Evolutionary conservation across 2,888 invertebrate genomes (phyloP).

Genomic region (Agonopterix heracliana): DNA sequence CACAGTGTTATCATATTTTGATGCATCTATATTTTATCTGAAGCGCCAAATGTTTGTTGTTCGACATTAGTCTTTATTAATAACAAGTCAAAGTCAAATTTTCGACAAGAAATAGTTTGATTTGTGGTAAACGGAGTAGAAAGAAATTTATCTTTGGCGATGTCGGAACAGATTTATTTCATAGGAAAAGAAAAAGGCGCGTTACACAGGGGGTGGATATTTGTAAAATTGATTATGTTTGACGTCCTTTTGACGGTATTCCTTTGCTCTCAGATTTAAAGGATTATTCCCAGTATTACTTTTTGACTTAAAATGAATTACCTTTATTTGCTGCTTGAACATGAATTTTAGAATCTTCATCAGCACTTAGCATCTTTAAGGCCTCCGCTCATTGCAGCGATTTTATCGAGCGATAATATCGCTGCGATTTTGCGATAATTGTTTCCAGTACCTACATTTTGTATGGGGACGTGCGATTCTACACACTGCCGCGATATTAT

Average conservation of each 20-base stretch:
- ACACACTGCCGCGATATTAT: too few relatives aligned
- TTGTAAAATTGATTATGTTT: conserved; percentile 74
- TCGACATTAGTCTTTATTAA: too few relatives aligned
- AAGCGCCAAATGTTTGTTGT: background rate
- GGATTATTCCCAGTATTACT: conserved; percentile 4
- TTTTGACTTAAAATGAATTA: too few relatives aligned
- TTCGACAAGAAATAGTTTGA: background rate
- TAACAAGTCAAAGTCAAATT: background rate
- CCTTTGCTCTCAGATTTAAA: conserved; percentile 26
- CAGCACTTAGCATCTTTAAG: too few relatives aligned
- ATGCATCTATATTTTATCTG: background rate
- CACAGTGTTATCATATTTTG: conserved; percentile 61
- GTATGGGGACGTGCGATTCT: too few relatives aligned
- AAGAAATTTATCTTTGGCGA: conserved; percentile 23
- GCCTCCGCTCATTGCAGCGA: too few relatives aligned
- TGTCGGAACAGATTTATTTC: conserved; percentile 58
- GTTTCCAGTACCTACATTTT: too few relatives aligned
- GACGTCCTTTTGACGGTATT: conserved; percentile 60
- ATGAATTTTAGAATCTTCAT: too few relatives aligned
- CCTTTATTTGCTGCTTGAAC: too few relatives aligned
- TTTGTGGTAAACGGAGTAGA: conserved; percentile 12
- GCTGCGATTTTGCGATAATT: too few relatives aligned
- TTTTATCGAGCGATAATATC: too few relatives aligned
- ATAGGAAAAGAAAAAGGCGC: conserved; percentile 51
- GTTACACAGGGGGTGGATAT: conserved; percentile 43